A percentile compares a stretch with the other conserved stretches of the same genome.
phyloP scores from a whole-genome alignment of 2,888 invertebrate genomes.

The Protodeltote pygarga region DNA sequence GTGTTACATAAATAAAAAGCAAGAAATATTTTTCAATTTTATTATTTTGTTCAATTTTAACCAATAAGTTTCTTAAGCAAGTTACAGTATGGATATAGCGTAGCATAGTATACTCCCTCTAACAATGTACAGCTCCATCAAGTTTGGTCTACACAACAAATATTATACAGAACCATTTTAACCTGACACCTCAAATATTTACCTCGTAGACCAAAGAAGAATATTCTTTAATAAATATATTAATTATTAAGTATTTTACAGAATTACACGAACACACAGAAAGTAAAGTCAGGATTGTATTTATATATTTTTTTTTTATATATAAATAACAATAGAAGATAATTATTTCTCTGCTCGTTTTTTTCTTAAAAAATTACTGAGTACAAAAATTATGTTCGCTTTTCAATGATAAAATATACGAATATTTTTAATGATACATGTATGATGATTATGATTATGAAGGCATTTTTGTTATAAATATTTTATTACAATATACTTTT shows the following conservation, averaged over 20 bases:
- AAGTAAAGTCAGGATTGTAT: conserved; percentile 45
- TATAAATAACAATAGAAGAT: conserved; percentile 33
- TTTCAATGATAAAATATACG: conserved; percentile 49
- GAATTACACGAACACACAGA: conserved; percentile 65
- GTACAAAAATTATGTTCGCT: conserved; percentile 75
- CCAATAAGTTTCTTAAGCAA: conserved; percentile 82
- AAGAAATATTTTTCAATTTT: conserved; percentile 62
- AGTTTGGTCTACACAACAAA: conserved; percentile 36
- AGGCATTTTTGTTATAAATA: conserved; percentile 49
- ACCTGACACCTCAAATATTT: conserved; percentile 17
- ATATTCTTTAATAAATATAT: conserved; percentile 49
- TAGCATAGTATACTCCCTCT: conserved; percentile 66
- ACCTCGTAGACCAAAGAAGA: conserved; percentile 51
- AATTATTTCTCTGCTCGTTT: conserved; percentile 25
- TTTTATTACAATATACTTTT: conserved; percentile 12
- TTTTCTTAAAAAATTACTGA: conserved; percentile 56
- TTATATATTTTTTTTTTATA: conserved; percentile 43
- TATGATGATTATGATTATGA: conserved; percentile 48
- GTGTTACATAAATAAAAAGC: conserved; percentile 40
- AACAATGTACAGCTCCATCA: conserved; percentile 50
- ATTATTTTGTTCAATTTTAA: conserved; percentile 81
- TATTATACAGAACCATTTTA: conserved; percentile 14
- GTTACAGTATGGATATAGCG: conserved; percentile 76
- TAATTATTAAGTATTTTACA: conserved; percentile 64
- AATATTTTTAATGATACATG: conserved; percentile 50